Evolutionary conservation across 1,140 invertebrate genomes (phyloP).

Genomic region (Mamestra configurata): DNA sequence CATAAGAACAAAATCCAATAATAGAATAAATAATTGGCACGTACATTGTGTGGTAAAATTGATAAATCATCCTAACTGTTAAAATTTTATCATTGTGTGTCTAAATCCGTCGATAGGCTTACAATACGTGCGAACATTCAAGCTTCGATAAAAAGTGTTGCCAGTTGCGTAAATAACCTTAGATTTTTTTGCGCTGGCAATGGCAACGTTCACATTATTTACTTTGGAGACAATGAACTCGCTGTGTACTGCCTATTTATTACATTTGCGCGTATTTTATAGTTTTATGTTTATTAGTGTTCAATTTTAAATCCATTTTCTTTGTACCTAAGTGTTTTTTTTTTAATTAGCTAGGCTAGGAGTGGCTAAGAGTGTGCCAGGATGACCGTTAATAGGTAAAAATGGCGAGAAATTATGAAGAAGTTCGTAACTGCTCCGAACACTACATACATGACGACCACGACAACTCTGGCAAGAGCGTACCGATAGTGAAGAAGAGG

Average conservation of each 20-base stretch:
- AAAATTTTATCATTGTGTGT: conserved; percentile 7
- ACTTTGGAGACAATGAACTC: conserved; percentile 47
- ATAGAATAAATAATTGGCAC: too few species aligned
- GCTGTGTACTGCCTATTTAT: conserved; percentile 19
- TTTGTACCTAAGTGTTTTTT: not conserved
- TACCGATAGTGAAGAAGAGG: too few species aligned
- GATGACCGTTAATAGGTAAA: too few species aligned
- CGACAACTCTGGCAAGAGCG: too few species aligned
- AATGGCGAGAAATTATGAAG: too few species aligned
- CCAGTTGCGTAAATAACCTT: conserved; percentile 51
- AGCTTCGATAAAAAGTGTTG: conserved; percentile 47
- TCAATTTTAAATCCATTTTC: not conserved
- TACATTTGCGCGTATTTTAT: conserved; percentile 29
- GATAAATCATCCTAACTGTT: not conserved
- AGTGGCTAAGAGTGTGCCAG: not conserved
- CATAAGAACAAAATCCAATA: too few species aligned
- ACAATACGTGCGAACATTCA: conserved; percentile 45
- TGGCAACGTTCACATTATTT: conserved; percentile 41
- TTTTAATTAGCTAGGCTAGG: too few species aligned
- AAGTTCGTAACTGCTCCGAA: too few species aligned
- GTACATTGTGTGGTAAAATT: not conserved
- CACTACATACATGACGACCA: too few species aligned
- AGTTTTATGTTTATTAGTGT: conserved; percentile 25
- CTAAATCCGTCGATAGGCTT: not conserved
- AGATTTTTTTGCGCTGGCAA: conserved; percentile 41